These are phyloP conservation scores for Zaprionus vittiger DNA, from an alignment of 1,140 invertebrate species.

Conservation along the genomic window DNA sequence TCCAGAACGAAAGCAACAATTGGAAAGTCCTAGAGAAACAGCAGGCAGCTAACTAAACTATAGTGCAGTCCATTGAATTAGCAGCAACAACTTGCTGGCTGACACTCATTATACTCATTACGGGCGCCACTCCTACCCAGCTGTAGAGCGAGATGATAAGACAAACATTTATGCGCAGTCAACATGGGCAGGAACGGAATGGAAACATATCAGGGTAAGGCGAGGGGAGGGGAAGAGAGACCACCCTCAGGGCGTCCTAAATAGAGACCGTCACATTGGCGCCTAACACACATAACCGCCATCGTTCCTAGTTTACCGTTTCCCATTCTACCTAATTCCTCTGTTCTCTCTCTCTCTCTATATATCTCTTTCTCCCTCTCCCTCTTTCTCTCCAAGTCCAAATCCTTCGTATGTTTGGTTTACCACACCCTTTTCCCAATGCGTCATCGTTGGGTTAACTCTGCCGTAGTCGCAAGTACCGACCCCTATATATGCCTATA, in stretches of 20 bases:
- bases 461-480: slow-evolving; percentile 20
- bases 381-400: background rate
- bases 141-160: slow-evolving; percentile 8
- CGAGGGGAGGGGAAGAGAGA: background rate
- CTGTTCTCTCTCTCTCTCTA: background rate
- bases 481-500: slow-evolving; percentile 44
- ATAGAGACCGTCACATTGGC: slow-evolving; percentile 44
- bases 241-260: slow-evolving; percentile 38
- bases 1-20: slow-evolving; percentile 50
- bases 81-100: slow-evolving; percentile 56
- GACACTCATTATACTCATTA: slow-evolving; percentile 68
- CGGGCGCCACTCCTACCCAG: background rate
- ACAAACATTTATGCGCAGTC: slow-evolving; percentile 52
- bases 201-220: background rate
- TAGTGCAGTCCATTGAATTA: background rate
- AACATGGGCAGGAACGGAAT: slow-evolving; percentile 6
- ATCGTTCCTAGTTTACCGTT: background rate
- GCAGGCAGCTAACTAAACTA: slow-evolving; percentile 2
- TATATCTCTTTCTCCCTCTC: background rate
- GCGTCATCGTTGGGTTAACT: slow-evolving; percentile 56
- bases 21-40: slow-evolving; percentile 27
- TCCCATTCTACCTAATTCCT: background rate
- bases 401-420: slow-evolving; percentile 44
- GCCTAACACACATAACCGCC: slow-evolving; percentile 30
- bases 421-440: slow-evolving; percentile 65